Base-by-base conservation (phyloP, 2,888 invertebrate genomes). In the Sympetrum striolatum region DNA sequence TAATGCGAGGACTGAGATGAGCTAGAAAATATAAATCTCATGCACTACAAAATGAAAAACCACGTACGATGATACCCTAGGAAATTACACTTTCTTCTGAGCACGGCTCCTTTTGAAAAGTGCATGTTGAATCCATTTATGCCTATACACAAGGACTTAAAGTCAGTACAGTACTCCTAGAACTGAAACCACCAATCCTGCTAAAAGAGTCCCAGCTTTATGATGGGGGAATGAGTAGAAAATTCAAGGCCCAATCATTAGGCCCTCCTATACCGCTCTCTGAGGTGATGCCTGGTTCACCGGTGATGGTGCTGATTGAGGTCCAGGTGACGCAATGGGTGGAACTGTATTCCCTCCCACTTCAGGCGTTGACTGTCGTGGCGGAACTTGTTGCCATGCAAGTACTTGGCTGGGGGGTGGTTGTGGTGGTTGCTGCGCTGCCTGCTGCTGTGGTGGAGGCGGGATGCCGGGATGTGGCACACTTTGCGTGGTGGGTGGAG, bases 391-490 rank as follows among this genome's bases (percentile, higher is more conserved):
- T 48, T 90, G 90, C 90, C 79, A 90, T 15, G 44, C 79, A 53
- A 90, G 90, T 18, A 80, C 48, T 73, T 58, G 94, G 93, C 10
- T 93, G 92, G 14, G 94, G 94, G 25, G 94, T 93, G 5, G 94
- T 93, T 37, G 94, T 94, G 5, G 95, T 94, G 18, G 95, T 94
- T 90, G 95, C 95, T 80, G 95, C 95, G 15, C 95, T 95, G 0
- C 95, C 95, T n/a, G 94, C 94, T 60, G 93, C 93, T 91, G 94
- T 93, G 4, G 94, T 93, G 15, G 94, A 93, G 22, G 94, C 93
- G 48, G 94, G 93, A 35, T 93, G 93, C 22, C 94, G 92, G 80
- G 93, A 93, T 31, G 94, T 82, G 91, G 93, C 92, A 92, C 93
- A 90, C 91, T 92, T 91, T 48, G 92, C 92, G 64, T 92, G 91